These are phyloP conservation scores for Drosophila ochracea DNA, from an alignment of 2,888 invertebrate species.

Conservation along the genomic window DNA sequence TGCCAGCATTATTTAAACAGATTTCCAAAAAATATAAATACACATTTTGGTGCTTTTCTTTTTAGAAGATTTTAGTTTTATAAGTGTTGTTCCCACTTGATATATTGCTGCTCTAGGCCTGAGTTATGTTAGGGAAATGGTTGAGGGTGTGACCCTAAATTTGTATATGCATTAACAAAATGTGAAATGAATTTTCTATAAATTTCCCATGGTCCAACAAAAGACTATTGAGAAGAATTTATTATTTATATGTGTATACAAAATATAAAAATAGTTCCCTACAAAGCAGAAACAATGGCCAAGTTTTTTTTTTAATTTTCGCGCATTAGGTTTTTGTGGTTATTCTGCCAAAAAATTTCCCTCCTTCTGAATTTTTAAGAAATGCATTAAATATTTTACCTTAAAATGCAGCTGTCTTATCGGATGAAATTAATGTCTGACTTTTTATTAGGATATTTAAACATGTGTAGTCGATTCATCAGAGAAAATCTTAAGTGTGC, in stretches of 20 bases:
- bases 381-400: not conserved
- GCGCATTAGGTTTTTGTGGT: not conserved
- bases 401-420: not conserved
- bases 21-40: slow-evolving; percentile 31
- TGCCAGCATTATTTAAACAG: slow-evolving; percentile 37
- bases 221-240: not conserved
- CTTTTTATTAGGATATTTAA: not conserved
- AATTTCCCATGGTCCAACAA: not conserved
- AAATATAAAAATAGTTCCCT: not conserved
- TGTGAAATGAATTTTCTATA: not conserved
- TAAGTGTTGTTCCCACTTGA: slow-evolving; percentile 43
- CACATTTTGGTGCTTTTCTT: slow-evolving; percentile 4
- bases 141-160: not conserved
- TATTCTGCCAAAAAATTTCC: not conserved
- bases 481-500: not conserved
- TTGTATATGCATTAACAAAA: not conserved
- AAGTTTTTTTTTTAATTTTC: not conserved
- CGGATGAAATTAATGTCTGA: not conserved
- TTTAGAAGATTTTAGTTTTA: slow-evolving; percentile 33
- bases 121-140: slow-evolving; percentile 38
- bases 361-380: not conserved
- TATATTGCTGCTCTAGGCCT: slow-evolving; percentile 35
- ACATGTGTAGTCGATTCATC: not conserved
- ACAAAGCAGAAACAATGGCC: not conserved
- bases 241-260: not conserved